Evolutionary conservation across 2,113 vertebrate species (phyloP), one percentile per base, ranked within the genome.

Genomic region (Thinocorus orbignyianus): DNA sequence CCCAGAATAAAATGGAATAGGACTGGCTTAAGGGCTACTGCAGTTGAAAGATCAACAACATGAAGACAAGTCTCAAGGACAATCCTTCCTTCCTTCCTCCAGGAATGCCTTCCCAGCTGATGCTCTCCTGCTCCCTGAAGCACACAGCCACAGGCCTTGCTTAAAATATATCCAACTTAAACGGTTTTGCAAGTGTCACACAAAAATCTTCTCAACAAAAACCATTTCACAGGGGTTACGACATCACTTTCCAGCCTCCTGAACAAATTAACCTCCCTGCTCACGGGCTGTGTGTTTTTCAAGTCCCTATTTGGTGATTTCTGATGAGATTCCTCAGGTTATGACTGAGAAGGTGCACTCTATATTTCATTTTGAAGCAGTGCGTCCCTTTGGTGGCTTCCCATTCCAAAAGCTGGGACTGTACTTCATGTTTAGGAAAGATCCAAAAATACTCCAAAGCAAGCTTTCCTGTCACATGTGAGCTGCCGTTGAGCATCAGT

Each of bases 261-360:
- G 64, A 90, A 55, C 52, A 74, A 78, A 86, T 91, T 72, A 83
- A 88, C 81, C 83, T 96, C 72, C 42, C 41, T 48, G 68, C 86
- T 88, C 80, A 10, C 72, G 64, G 60, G 62, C 58, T 58, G 17
- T 30, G 49, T 80, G 81, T 86, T 81, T 94, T 78, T 91, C 46
- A 37, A 81, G 78, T 79, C 57, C 73, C 88, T 86, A 5, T 62
- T 88, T 94, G 61, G 71, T 26, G 68, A 96, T 74, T 97, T 95
- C 79, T 93, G 95, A 97, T 73, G 90, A 93, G 93, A 96, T 95
- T 88, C 58, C 51, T 44, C 81, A 96, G 93, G 91, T 95, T 94
- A 95, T 22, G 88, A 58, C 87, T 97, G 90, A 70, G 78, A 97
- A 95, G 91, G 87, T 70, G 25, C 64, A 79, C 39, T 92, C 78